Conservation (phyloP, 2,797 vertebrate species). For the Hypotaenidia philippensis region DNA sequence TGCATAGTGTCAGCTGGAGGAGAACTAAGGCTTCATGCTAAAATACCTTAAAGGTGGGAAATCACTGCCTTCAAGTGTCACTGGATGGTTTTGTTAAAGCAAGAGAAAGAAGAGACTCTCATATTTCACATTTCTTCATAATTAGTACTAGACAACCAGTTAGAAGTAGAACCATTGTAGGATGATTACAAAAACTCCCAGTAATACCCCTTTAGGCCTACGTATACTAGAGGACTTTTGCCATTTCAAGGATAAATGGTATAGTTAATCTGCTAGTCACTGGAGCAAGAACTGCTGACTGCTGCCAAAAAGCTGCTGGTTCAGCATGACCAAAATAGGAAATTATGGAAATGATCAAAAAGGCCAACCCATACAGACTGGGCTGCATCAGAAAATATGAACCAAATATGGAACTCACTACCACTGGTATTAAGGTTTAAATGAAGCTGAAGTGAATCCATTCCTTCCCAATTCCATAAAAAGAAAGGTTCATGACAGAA, state of each 20-base stretch:
- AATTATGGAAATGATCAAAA: slow-evolving; percentile 64
- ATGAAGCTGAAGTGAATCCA: slow-evolving; percentile 7
- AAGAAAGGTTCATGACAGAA: not conserved
- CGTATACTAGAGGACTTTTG: not conserved
- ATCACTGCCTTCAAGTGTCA: not conserved
- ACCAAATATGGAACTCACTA: slow-evolving; percentile 35
- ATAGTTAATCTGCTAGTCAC: slow-evolving; percentile 47
- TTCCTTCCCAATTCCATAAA: not conserved
- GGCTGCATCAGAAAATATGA: slow-evolving; percentile 20
- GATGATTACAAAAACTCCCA: not conserved
- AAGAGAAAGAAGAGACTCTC: not conserved
- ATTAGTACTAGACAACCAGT: not conserved
- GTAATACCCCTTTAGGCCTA: not conserved
- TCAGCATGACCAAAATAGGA: slow-evolving; percentile 72
- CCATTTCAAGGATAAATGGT: slow-evolving; percentile 38
- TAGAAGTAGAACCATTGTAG: not conserved
- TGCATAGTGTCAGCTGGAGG: not conserved
- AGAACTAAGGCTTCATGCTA: not conserved
- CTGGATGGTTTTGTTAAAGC: not conserved
- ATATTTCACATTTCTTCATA: not conserved
- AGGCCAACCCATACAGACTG: not conserved
- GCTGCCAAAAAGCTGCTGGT: slow-evolving; percentile 67
- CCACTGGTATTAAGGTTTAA: not conserved
- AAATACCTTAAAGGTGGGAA: not conserved
- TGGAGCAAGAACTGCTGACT: slow-evolving; percentile 48